These are phyloP conservation scores for Zootoca vivipara DNA, from an alignment of 2,113 vertebrate genomes.

Conservation along the genomic window DNA sequence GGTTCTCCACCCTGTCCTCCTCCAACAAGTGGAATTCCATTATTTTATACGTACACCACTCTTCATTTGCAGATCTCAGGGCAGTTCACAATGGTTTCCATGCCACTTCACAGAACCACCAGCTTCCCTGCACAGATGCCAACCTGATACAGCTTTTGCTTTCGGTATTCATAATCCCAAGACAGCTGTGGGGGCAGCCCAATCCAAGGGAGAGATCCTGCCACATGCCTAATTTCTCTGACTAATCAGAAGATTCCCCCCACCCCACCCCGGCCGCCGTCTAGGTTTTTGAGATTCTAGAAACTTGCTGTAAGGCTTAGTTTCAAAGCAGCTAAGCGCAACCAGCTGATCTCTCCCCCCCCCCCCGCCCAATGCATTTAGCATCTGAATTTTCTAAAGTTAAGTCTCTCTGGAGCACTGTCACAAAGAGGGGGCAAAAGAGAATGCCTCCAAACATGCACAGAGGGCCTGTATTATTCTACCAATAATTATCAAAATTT, in stretches of 20 bases:
- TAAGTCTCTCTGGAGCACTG: not conserved
- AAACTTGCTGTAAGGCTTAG: not conserved
- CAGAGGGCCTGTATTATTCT: not conserved
- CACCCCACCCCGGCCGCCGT: not conserved
- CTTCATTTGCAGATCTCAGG: no score
- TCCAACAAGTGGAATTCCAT: not conserved
- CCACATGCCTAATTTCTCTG: not conserved
- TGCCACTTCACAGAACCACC: not conserved
- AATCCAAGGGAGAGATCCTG: not conserved
- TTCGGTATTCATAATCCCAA: not conserved
- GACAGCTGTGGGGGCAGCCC: not conserved
- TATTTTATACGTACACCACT: no score
- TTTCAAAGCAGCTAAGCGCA: not conserved
- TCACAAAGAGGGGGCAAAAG: not conserved
- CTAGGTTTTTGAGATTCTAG: not conserved
- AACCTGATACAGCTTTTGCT: not conserved
- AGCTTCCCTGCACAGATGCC: not conserved
- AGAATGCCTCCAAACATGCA: not conserved
- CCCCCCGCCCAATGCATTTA: not conserved
- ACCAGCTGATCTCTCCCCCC: not conserved
- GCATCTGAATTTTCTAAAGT: not conserved
- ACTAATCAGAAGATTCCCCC: not conserved
- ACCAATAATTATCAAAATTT: not conserved
- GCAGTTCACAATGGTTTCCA: not conserved
- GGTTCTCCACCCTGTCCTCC: not conserved